A percentile compares a stretch with the other conserved stretches of the same genome.
Evolutionary conservation across 2,797 vertebrate species (phyloP).

Genomic region (Falco cherrug): DNA sequence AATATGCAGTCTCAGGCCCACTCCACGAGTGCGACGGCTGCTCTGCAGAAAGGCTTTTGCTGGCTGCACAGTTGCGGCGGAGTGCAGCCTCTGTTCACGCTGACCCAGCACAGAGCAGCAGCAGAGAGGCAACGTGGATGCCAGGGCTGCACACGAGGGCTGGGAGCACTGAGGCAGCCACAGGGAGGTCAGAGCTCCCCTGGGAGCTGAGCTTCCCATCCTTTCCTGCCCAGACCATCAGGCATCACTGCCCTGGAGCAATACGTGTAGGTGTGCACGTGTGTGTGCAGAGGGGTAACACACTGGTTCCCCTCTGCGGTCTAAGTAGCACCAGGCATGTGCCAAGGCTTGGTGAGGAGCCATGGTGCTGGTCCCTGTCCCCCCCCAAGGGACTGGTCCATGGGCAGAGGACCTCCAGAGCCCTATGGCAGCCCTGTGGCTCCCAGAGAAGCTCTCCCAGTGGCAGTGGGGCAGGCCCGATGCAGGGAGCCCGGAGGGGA

Average conservation of each 20-base stretch:
- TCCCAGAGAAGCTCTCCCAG: neutral
- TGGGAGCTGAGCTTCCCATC: neutral
- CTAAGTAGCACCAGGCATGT: neutral
- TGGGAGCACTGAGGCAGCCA: neutral
- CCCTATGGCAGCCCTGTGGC: neutral
- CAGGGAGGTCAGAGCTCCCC: neutral
- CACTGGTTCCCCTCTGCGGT: neutral
- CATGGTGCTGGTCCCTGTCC: neutral
- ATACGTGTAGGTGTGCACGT: rapidly evolving
- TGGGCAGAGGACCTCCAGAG: neutral
- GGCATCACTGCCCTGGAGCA: neutral
- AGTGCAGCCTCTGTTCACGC: neutral
- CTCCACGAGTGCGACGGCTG: neutral
- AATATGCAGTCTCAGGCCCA: rapidly evolving
- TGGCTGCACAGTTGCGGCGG: neutral
- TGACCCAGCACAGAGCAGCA: neutral
- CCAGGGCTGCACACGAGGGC: neutral
- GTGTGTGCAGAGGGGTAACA: neutral
- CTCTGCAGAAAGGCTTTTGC: neutral
- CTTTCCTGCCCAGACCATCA: neutral
- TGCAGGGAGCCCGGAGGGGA: neutral
- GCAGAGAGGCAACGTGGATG: neutral
- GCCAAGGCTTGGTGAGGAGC: neutral
- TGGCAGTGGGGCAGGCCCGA: neutral
- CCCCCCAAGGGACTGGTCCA: rapidly evolving